These are phyloP conservation scores for Mimachlamys varia DNA, from an alignment of 2,888 invertebrate genomes.

Conservation along the genomic window DNA sequence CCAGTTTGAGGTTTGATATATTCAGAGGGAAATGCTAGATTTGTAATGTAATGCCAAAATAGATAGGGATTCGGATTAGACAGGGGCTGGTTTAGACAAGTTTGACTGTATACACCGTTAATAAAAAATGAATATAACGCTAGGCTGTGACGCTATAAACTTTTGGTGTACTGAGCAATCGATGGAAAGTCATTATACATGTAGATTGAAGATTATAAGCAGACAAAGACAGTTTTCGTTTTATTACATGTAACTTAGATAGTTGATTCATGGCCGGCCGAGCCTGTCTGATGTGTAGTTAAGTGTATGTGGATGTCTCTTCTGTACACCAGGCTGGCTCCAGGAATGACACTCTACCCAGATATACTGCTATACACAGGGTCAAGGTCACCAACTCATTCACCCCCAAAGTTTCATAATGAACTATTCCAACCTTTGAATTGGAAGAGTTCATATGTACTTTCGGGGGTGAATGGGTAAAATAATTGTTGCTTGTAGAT, in stretches of 20 bases:
- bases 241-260: neutral
- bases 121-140: neutral
- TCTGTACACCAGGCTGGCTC: neutral
- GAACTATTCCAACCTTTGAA: too few species aligned
- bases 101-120: too few species aligned
- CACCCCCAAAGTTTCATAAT: too few species aligned
- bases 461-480: too few species aligned
- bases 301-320: neutral
- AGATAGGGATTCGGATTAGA: too few species aligned
- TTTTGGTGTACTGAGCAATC: neutral
- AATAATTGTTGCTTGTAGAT: neutral
- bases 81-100: too few species aligned
- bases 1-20: too few species aligned
- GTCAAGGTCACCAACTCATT: slow-evolving; percentile 28
- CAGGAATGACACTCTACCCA: neutral
- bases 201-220: neutral
- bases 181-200: neutral
- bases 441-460: too few species aligned
- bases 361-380: neutral
- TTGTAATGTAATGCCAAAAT: too few species aligned
- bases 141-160: neutral
- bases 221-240: neutral
- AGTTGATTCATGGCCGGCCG: neutral
- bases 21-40: too few species aligned
- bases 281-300: neutral